Base-by-base conservation (phyloP, 2,888 invertebrate genomes). In the Hipparchia semele region DNA sequence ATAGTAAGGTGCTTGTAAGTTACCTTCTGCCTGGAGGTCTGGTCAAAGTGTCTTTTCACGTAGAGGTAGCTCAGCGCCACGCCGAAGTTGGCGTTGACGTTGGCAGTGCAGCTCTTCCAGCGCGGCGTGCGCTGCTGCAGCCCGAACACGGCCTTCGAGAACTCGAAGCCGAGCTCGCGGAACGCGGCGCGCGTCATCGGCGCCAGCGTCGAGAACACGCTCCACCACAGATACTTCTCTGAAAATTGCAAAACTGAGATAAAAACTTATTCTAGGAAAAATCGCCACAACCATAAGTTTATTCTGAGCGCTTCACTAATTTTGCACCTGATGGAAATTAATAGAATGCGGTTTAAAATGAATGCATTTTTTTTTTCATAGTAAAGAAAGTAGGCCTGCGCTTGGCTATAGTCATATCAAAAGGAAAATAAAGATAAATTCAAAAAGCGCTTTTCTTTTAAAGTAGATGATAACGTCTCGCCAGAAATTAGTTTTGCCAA, bases 161-260 rank as follows among this genome's bases (percentile, higher is more conserved):
- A 96, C 86, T 95, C 92, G 86, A 96, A 96, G 53, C 95, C 95
- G 2, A 96, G 90, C 74, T 94, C 94, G 13, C 95, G 93, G 88
- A 95, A 96, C 75, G 91, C 85, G 73, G 88, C 84, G 64, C 94
- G 88, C 7, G 96, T 95, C 86, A 96, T 91, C 46, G 96, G 95
- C 0, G 96, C 95, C 65, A 96, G 92, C 12, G 95, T 95, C 8
- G 95, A 95, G 86, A 95, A 96, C 72, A 96, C 93, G 80, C 95
- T 94, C 97, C 97, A 97, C 94, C 96, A 96, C 39, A 96, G 86
- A 88, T 95, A 97, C 75, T 96, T 96, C 75, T 96, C 96, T 95
- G 91, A 8, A 58, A 58, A 2, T 7, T 39, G 7, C 58, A 58
- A 6, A 5, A 58, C 59, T 59, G n/a, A 5, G 39, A 5, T 39